Conservation (phyloP, 2,888 invertebrate genomes). For the Ecdyonurus torrentis region DNA sequence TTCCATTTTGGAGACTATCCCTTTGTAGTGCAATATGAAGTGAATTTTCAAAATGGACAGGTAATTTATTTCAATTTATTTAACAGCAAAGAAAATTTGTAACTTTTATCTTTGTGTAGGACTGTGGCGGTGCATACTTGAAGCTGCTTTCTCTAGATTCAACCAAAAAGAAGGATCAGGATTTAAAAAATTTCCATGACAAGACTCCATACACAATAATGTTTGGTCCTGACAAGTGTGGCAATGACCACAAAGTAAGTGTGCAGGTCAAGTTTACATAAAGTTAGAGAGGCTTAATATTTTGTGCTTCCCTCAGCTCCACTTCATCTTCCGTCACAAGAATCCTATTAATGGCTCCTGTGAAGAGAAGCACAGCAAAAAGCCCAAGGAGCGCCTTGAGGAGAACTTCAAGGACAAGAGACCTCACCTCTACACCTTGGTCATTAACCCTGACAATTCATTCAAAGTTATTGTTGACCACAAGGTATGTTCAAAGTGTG, state of each 20-base stretch:
- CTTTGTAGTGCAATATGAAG: conserved; percentile 84
- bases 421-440: conserved; percentile 72
- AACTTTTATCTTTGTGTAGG: conserved; percentile 23
- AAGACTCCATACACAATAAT: conserved; percentile 97
- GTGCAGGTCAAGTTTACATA: too few species aligned
- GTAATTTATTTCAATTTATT: not conserved
- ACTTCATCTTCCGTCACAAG: conserved; percentile 83
- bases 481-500: conserved; percentile 28
- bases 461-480: conserved; percentile 72
- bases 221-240: conserved; percentile 99
- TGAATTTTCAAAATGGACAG: conserved; percentile 85
- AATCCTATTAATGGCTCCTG: conserved; percentile 82
- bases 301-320: conserved; percentile 40
- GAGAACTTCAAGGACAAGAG: conserved; percentile 83
- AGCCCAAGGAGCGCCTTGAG: conserved; percentile 67
- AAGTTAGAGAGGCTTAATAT: too few species aligned
- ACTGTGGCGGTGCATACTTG: conserved; percentile 96
- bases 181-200: conserved; percentile 75
- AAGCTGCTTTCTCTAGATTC: conserved; percentile 66
- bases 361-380: conserved; percentile 93
- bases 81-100: not conserved
- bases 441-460: conserved; percentile 60
- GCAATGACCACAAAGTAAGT: conserved; percentile 75
- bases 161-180: conserved; percentile 32
- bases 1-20: conserved; percentile 74